Conservation (phyloP, 2,888 invertebrate species). For the Leistus spinibarbis region DNA sequence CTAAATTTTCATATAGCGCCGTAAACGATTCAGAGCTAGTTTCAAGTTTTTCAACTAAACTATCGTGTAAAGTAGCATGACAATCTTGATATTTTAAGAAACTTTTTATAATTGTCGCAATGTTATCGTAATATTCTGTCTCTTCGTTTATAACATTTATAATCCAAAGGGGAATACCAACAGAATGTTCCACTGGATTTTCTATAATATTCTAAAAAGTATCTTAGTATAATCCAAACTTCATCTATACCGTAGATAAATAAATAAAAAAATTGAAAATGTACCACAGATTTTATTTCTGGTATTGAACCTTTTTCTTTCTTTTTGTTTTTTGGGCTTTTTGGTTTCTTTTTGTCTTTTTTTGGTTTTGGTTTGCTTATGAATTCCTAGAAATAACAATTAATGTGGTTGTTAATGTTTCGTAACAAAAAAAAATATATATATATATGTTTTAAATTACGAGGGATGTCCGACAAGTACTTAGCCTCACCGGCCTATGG, state of each 20-base stretch:
- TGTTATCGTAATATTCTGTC: background rate
- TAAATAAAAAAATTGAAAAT: background rate
- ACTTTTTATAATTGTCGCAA: background rate
- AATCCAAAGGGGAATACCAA: background rate
- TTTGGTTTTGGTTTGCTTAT: background rate
- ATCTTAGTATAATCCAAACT: background rate
- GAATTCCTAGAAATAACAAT: background rate
- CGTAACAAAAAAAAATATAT: too few relatives aligned
- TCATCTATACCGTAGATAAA: too few relatives aligned
- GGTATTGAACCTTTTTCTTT: background rate
- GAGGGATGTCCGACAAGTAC: too few relatives aligned
- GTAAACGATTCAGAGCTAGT: background rate
- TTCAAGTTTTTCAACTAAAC: background rate
- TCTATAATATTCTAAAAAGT: background rate
- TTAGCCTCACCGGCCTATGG: too few relatives aligned
- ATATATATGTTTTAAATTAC: too few relatives aligned
- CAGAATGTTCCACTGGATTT: background rate
- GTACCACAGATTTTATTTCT: background rate
- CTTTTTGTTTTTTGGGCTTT: background rate
- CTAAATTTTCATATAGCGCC: background rate
- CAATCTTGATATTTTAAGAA: background rate
- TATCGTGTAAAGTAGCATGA: background rate
- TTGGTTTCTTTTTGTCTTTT: constrained; percentile 9
- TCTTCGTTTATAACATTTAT: background rate
- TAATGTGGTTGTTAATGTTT: background rate